Base-by-base conservation (phyloP, 2,888 invertebrate species). In the Andrena trimmerana region DNA sequence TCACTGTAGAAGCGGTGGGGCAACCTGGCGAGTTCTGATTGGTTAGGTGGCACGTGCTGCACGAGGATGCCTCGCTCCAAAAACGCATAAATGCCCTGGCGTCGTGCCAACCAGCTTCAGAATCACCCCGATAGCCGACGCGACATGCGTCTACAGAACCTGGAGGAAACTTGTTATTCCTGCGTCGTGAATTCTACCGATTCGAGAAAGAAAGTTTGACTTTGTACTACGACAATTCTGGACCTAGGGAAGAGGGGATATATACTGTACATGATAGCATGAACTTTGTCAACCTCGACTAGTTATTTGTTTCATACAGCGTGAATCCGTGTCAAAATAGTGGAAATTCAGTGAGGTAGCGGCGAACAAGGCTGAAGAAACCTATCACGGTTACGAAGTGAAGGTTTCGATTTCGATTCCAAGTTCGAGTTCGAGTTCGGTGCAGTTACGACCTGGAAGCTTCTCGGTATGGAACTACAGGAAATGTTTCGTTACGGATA, bases 401-500 rank as follows among this genome's bases (percentile, higher is more conserved):
- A 70, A 52, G 2, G n/a, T n/a, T 57, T 8, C 29, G n/a, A 48
- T 24, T 48, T 13, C 10, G 36, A 42, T 42, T 42, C 1, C 13
- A 13, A 36, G 36, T 20, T 52, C 7, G 36, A 33, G 29, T 20
- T 36, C 60, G 7, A 24, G 20, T 31, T 54, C 8, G 10, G 63
- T 36, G 36, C 36, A 48, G 5, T 0, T 16, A 2, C n/a, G 62
- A n/a, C 5, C 62, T 20, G n/a, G 24, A 13, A 59, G 13, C 59
- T 0, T 13, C 13, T 67, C 67, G 76, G 16, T 8, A 94, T 93
- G 94, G 93, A 94, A 77, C 90, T 93, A 10, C 93, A 93, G 74
- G 93, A 94, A 80, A 93, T 94, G 93, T 94, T 94, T 86, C 93
- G 93, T 65, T 94, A 93, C 82, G 93, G 93, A 85, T 94, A 94